phyloP scores from a whole-genome alignment of 2,888 invertebrate genomes.

The Entomobrya multifasciata region DNA sequence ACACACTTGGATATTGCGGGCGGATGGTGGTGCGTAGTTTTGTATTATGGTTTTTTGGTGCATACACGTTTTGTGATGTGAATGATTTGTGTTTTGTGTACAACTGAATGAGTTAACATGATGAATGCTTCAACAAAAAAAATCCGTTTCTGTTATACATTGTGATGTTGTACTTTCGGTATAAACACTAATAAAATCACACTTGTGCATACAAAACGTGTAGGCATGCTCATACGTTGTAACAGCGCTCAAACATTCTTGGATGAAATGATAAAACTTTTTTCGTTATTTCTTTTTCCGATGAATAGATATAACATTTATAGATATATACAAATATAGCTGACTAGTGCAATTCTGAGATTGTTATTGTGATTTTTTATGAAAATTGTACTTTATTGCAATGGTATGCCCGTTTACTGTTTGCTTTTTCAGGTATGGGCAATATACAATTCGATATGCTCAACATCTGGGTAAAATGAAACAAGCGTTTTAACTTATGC shows the following conservation, averaged over 20 bases:
- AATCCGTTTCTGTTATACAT: neutral
- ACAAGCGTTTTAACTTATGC: neutral
- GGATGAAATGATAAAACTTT: neutral
- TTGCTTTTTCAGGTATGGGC: no score
- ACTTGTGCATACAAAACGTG: no score
- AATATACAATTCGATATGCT: neutral
- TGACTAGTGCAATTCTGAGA: conserved; percentile 9
- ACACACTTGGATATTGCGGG: no score
- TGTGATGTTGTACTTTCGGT: no score
- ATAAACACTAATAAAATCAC: neutral
- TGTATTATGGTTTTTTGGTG: no score
- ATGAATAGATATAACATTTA: no score
- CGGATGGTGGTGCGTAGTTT: no score
- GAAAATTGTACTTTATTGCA: neutral
- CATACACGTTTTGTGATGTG: no score
- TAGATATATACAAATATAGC: neutral
- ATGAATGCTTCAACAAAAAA: neutral
- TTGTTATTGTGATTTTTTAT: neutral
- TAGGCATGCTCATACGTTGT: no score
- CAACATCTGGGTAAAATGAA: conserved; percentile 25
- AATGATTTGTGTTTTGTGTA: no score
- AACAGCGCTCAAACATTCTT: neutral
- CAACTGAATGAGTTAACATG: neutral
- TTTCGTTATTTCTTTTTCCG: no score
- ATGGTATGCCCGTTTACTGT: neutral